phyloP scores from a whole-genome alignment of 2,113 vertebrate species.

The Ramphastos sulfuratus region DNA sequence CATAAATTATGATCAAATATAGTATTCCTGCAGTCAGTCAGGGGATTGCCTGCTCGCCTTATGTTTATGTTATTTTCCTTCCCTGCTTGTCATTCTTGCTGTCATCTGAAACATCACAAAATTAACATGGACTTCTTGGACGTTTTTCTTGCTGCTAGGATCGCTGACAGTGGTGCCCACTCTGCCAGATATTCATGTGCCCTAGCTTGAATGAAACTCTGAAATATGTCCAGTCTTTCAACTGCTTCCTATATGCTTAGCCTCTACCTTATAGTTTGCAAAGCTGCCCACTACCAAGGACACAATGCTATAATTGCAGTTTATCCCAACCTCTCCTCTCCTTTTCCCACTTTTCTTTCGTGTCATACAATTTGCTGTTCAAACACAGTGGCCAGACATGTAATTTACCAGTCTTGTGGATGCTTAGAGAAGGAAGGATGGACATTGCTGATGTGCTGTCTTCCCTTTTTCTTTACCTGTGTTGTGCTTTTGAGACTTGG shows the following conservation, averaged over 20 bases:
- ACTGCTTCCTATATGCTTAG: background rate
- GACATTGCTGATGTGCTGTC: background rate
- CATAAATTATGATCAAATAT: background rate
- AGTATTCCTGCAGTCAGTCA: background rate
- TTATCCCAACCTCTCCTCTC: background rate
- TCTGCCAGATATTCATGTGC: background rate
- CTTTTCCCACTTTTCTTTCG: background rate
- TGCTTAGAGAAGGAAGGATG: background rate
- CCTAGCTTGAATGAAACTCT: background rate
- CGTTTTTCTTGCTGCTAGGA: background rate
- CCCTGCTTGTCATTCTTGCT: background rate
- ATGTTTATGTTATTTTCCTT: background rate
- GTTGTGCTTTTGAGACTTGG: background rate
- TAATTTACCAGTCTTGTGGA: background rate
- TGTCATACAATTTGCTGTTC: background rate
- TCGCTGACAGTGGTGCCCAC: background rate
- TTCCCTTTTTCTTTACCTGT: background rate
- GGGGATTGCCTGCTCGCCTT: background rate
- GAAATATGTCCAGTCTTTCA: background rate
- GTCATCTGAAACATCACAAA: background rate
- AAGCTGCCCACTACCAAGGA: background rate
- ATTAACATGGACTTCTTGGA: background rate
- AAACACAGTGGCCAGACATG: background rate
- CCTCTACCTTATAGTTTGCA: background rate
- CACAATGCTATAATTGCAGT: background rate